Conservation (phyloP, 2,113 vertebrate genomes). For the Polyodon spathula region DNA sequence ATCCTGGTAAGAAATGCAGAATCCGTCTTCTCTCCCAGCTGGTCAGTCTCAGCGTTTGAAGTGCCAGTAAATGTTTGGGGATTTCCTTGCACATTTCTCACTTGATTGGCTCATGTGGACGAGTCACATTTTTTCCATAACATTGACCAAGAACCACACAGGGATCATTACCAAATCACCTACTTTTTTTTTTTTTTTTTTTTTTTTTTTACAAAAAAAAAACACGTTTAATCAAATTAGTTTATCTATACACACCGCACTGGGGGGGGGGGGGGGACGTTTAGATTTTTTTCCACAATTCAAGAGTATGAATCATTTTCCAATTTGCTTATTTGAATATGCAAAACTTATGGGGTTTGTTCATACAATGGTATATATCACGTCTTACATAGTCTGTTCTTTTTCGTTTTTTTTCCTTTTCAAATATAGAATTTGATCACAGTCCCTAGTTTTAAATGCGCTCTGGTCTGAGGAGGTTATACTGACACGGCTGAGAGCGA, state of each 20-base stretch:
- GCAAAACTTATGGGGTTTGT: no score
- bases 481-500: constrained; percentile 8
- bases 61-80: constrained; percentile 47
- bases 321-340: no score
- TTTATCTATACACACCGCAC: no score
- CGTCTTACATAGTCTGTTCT: no score
- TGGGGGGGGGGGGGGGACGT: no score
- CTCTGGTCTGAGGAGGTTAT: no score
- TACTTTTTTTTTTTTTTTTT: constrained; percentile 14
- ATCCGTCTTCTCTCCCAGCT: background rate
- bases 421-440: constrained; percentile 3
- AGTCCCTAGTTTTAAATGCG: constrained; percentile 4
- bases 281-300: no score
- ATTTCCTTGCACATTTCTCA: constrained; percentile 46
- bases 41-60: constrained; percentile 10
- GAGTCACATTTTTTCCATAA: constrained; percentile 62
- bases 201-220: constrained; percentile 13
- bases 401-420: no score
- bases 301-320: no score
- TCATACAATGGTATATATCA: constrained; percentile 17
- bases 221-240: background rate
- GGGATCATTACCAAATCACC: constrained; percentile 10
- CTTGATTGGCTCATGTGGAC: constrained; percentile 14
- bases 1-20: constrained; percentile 1
- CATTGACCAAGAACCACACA: constrained; percentile 34